Conservation (phyloP, 1,140 invertebrate genomes). For the Brachionus rotundiformis region DNA sequence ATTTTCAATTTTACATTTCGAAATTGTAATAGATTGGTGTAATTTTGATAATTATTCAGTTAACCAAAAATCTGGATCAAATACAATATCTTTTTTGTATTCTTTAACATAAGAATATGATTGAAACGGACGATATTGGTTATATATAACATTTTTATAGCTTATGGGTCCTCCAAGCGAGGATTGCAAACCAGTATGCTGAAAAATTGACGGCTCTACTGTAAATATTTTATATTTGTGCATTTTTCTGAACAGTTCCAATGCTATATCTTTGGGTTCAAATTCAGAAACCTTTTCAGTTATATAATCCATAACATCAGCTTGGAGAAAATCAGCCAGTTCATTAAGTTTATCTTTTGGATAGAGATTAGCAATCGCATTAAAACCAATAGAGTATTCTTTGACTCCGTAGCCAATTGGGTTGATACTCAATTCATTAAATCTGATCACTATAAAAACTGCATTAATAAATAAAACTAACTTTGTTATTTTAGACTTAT, state of each 20-base stretch:
- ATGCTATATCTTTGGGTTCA: slow-evolving; percentile 20
- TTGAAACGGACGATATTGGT: slow-evolving; percentile 31
- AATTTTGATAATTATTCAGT: not conserved
- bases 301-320: not conserved
- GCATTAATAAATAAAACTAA: not conserved
- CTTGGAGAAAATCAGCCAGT: not conserved
- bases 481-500: not conserved
- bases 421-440: not conserved
- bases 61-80: slow-evolving; percentile 44
- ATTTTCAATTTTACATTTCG: no score
- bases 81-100: slow-evolving; percentile 2
- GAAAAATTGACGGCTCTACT: slow-evolving; percentile 44
- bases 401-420: slow-evolving; percentile 39
- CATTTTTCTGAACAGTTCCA: not conserved
- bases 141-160: not conserved
- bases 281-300: not conserved
- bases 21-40: no score
- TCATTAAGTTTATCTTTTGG: not conserved
- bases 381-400: slow-evolving; percentile 36
- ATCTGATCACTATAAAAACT: not conserved
- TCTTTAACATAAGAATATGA: slow-evolving; percentile 45
- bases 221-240: slow-evolving; percentile 17
- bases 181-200: slow-evolving; percentile 34
- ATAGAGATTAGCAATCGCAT: slow-evolving; percentile 36
- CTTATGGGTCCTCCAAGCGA: not conserved